Conservation (phyloP, 2,113 vertebrate genomes). For the Balaenoptera acutorostrata region DNA sequence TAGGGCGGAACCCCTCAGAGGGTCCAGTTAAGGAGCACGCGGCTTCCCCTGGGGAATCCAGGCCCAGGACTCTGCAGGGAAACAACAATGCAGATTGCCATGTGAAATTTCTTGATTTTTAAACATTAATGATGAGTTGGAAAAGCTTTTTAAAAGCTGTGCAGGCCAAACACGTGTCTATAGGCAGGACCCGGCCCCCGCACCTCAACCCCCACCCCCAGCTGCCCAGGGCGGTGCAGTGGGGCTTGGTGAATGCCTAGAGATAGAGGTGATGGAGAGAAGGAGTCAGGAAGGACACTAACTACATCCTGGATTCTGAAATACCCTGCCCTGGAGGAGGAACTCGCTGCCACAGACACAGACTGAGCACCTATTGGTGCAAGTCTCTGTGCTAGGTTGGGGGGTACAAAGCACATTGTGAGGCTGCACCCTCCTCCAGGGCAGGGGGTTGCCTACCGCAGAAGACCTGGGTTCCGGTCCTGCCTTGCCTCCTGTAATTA, state of each 20-base stretch:
- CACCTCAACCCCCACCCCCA: too few species aligned
- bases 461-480: neutral
- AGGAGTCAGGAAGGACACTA: neutral
- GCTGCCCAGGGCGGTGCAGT: fast-evolving
- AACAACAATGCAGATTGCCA: neutral
- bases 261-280: neutral
- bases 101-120: neutral
- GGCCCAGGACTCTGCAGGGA: neutral
- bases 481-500: neutral
- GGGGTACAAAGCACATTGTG: neutral
- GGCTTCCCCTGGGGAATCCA: neutral
- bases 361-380: neutral
- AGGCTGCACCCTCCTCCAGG: neutral
- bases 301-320: neutral
- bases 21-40: neutral
- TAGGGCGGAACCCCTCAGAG: neutral
- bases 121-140: neutral
- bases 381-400: neutral
- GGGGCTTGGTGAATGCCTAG: neutral
- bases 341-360: neutral
- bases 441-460: neutral
- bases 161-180: neutral
- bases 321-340: neutral
- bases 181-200: neutral
- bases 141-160: neutral